Conservation (phyloP, 2,888 invertebrate genomes). For the Seira ritae region DNA sequence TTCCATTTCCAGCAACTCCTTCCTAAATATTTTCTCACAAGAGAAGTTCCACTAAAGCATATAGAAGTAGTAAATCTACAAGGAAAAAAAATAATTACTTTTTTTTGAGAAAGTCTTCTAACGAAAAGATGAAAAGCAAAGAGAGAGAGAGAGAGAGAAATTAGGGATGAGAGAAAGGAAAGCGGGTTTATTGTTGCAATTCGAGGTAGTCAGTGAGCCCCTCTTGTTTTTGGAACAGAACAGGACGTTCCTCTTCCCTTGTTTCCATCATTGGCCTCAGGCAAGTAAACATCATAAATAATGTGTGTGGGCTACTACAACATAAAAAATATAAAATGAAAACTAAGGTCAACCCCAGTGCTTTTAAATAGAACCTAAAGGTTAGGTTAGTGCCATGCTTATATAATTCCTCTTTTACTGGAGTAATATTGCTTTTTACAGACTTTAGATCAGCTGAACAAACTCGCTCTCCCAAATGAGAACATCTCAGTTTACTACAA, state of each 20-base stretch:
- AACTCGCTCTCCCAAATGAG: not conserved
- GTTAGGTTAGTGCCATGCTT: not conserved
- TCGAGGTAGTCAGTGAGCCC: not conserved
- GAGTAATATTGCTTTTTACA: too few species aligned
- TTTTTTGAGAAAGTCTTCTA: not conserved
- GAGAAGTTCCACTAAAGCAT: not conserved
- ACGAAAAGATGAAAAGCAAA: not conserved
- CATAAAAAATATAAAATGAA: not conserved
- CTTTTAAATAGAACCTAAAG: not conserved
- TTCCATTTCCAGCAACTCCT: too few species aligned
- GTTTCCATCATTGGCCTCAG: not conserved
- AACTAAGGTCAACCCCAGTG: not conserved
- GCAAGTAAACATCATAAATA: conserved; percentile 4
- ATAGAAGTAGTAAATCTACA: conserved; percentile 4
- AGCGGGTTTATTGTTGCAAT: not conserved
- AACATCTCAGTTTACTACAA: too few species aligned
- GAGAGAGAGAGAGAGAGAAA: not conserved
- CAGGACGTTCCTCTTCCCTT: not conserved
- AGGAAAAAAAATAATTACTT: not conserved
- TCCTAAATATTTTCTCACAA: too few species aligned
- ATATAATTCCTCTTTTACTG: too few species aligned
- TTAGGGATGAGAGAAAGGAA: not conserved
- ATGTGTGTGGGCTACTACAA: not conserved
- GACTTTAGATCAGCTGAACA: not conserved
- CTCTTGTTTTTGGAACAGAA: too few species aligned